These are phyloP conservation scores for Tuta absoluta DNA, from an alignment of 2,888 invertebrate species.

Conservation along the genomic window DNA sequence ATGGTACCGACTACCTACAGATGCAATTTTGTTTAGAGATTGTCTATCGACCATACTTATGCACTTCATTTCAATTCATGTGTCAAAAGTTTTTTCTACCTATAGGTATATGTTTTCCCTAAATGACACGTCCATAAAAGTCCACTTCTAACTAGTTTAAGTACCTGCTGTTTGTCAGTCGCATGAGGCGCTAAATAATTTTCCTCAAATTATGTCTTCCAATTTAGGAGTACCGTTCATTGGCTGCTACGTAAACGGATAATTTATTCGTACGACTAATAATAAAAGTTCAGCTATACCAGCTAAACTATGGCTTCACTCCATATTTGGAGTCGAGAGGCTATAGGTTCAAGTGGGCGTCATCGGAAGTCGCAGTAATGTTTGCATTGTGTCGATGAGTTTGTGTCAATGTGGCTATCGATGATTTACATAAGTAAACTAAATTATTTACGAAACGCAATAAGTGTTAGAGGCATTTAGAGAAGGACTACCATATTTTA, in stretches of 20 bases:
- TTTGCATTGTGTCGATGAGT: slow-evolving; percentile 33
- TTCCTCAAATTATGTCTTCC: slow-evolving; percentile 42
- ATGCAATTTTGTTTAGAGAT: neutral
- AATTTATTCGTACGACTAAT: slow-evolving; percentile 61
- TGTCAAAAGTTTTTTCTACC: neutral
- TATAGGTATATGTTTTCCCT: slow-evolving; percentile 24
- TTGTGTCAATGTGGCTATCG: slow-evolving; percentile 24
- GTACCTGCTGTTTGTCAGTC: slow-evolving; percentile 17
- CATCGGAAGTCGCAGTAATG: slow-evolving; percentile 49
- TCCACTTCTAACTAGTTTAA: slow-evolving; percentile 35
- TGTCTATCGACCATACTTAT: neutral
- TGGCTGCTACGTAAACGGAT: slow-evolving; percentile 59
- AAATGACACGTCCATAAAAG: slow-evolving; percentile 52
- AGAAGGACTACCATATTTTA: too few species aligned
- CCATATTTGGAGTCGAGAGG: slow-evolving; percentile 55
- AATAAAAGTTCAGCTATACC: too few species aligned
- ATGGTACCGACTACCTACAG: too few species aligned
- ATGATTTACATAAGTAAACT: slow-evolving; percentile 18
- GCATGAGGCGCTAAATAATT: slow-evolving; percentile 43
- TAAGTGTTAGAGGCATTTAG: neutral
- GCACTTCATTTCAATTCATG: neutral
- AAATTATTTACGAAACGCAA: neutral
- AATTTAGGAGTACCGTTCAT: slow-evolving; percentile 59
- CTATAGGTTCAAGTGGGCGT: slow-evolving; percentile 57
- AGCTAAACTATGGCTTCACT: slow-evolving; percentile 45